Evolutionary conservation across 2,797 vertebrate genomes (phyloP), one percentile per base, ranked within the genome.

Genomic region (Alectoris magna): DNA sequence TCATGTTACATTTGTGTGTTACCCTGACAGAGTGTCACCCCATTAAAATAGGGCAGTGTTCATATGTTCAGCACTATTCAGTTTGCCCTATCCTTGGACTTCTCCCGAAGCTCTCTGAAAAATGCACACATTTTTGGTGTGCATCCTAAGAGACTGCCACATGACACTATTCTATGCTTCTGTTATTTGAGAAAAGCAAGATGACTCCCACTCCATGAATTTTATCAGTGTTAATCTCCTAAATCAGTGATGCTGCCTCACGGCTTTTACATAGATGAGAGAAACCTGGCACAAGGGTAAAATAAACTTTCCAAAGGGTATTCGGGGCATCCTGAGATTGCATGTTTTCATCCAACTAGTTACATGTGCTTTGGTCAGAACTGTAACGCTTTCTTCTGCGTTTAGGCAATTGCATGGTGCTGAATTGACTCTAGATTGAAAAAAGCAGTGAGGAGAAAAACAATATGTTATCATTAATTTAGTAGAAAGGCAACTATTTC

Each of bases 261-360:
- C 74, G 76, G 88, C 68, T 94, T 94, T 94, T 84, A 62, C 18
- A 24, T 23, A 94, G 86, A 91, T 88, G 90, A 94, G 88, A 91
- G 90, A 90, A 94, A 93, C 62, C 74, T 96, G 91, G 86, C 88
- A 94, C 60, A 38, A 59, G 58, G 44, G 66, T 84, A 94, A 95
- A 95, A 95, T 44, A 53, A 83, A 77, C 71, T 84, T 94, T 90
- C 69, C 64, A 84, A 84, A 62, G 56, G 53, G 19, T 77, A 46
- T 71, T 87, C 73, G 59, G 78, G 63, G 49, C 22, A 31, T 93
- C 76, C 66, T 46, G 71, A 84, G 53, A 23, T 58, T 49, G 29
- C 18, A 8, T 58, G 27, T 31, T 95, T 90, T 93, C 62, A 36
- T 91, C 48, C 71, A 88, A 64, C 36, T 48, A 48, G n/a, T 75